Conservation (phyloP, 2,888 invertebrate genomes). For the Tiphia femorata region DNA sequence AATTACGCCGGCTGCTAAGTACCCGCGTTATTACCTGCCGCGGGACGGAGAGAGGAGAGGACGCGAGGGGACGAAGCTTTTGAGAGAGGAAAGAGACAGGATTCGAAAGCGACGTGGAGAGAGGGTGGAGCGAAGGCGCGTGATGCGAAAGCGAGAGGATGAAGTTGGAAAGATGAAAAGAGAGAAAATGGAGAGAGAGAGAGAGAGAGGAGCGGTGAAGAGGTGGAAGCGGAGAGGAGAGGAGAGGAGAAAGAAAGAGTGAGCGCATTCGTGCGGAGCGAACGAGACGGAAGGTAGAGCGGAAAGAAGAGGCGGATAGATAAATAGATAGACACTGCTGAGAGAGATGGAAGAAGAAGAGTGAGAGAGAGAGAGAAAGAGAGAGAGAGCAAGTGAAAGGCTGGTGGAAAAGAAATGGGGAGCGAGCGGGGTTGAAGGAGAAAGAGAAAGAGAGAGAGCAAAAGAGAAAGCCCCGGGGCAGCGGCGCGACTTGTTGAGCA, state of each 20-base stretch:
- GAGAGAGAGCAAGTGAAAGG: constrained; percentile 3
- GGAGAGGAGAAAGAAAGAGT: background rate
- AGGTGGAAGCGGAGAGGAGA: constrained; percentile 1
- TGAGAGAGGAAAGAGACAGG: constrained; percentile 11
- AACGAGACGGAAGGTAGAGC: background rate
- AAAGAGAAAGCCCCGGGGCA: constrained; percentile 25
- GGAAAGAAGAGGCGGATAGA: constrained; percentile 2
- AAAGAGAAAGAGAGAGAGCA: constrained; percentile 7
- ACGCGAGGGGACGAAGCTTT: constrained; percentile 13
- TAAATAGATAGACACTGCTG: background rate
- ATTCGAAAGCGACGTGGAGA: no score
- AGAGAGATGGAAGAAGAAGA: background rate
- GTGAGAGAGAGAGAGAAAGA: background rate
- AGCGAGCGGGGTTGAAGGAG: constrained; percentile 2
- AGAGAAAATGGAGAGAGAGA: constrained; percentile 3
- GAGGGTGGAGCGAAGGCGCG: no score
- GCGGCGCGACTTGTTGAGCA: constrained; percentile 51
- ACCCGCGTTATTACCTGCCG: constrained; percentile 26
- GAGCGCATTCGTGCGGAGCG: background rate
- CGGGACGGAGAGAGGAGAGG: constrained; percentile 8
- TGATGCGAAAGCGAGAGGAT: background rate
- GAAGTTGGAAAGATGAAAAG: background rate
- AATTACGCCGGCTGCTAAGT: constrained; percentile 21
- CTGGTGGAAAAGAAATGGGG: no score
- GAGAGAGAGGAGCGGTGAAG: constrained; percentile 1